Percentiles rank a stretch among this genome's conserved stretches.
Conservation (phyloP, 2,888 invertebrate genomes). For the Xestia c-nigrum region DNA sequence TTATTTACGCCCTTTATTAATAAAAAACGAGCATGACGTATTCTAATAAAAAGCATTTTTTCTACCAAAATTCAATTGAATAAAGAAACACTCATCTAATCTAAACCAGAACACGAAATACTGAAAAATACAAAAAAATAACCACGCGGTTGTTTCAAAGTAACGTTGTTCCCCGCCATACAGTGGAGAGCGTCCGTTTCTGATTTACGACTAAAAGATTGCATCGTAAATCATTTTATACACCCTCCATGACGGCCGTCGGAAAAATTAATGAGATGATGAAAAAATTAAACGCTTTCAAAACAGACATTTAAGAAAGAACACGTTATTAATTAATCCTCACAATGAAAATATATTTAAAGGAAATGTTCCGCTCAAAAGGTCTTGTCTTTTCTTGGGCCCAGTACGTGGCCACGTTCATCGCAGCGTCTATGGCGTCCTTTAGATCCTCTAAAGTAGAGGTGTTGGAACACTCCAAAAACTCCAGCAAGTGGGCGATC, state of each 20-base stretch:
- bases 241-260: slow-evolving; percentile 70
- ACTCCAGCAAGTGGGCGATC: too few species aligned
- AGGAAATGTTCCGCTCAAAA: slow-evolving; percentile 51
- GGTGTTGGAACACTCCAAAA: neutral
- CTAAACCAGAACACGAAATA: slow-evolving; percentile 59
- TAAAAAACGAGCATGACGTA: neutral
- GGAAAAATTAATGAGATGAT: slow-evolving; percentile 78
- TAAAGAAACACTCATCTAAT: slow-evolving; percentile 42
- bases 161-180: slow-evolving; percentile 68
- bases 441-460: neutral
- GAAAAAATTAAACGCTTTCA: slow-evolving; percentile 74
- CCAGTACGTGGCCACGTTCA: neutral
- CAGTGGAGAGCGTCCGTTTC: slow-evolving; percentile 74
- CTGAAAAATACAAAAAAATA: slow-evolving; percentile 58
- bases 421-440: neutral
- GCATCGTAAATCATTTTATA: slow-evolving; percentile 84
- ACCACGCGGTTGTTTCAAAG: slow-evolving; percentile 76
- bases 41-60: neutral
- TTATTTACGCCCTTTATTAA: neutral
- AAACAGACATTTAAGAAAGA: slow-evolving; percentile 75
- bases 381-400: neutral
- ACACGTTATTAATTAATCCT: slow-evolving; percentile 79
- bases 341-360: slow-evolving; percentile 76
- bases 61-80: slow-evolving; percentile 23
- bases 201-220: slow-evolving; percentile 89